phyloP scores from a whole-genome alignment of 2,113 vertebrate species.

The Gasterosteus nipponicus region DNA sequence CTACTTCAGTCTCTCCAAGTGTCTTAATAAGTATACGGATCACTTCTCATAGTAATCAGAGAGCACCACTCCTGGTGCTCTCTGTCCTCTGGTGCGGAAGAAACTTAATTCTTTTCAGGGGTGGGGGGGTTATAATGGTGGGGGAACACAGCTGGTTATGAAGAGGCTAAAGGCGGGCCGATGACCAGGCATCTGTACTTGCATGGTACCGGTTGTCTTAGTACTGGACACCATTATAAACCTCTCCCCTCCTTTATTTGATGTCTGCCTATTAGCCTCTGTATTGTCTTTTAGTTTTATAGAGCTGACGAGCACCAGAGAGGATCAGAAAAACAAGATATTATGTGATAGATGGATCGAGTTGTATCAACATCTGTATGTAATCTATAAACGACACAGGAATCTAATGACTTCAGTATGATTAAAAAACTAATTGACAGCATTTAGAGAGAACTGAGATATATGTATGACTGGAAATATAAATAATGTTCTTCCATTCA shows the following conservation, averaged over 20 bases:
- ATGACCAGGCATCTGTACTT: background rate
- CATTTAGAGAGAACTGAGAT: no score
- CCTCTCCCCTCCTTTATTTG: background rate
- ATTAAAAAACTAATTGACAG: background rate
- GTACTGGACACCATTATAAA: background rate
- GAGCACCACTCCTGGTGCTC: no score
- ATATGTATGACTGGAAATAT: no score
- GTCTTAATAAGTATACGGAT: background rate
- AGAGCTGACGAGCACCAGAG: background rate
- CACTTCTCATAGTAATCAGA: background rate
- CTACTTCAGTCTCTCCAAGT: background rate
- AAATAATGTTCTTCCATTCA: no score
- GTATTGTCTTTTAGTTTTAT: background rate
- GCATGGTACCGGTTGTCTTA: background rate
- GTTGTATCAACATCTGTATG: no score
- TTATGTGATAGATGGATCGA: no score
- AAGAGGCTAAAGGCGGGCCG: background rate
- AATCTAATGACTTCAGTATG: no score
- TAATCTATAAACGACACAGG: no score
- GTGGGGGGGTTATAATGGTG: no score
- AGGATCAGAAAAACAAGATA: background rate
- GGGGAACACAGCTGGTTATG: no score
- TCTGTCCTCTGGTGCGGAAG: no score
- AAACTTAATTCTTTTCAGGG: no score
- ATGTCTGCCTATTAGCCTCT: background rate